A percentile compares a stretch with the other conserved stretches of the same genome.
These are phyloP conservation scores for Craseonycteris thonglongyai DNA, from an alignment of 2,113 vertebrate genomes.

Conservation along the genomic window DNA sequence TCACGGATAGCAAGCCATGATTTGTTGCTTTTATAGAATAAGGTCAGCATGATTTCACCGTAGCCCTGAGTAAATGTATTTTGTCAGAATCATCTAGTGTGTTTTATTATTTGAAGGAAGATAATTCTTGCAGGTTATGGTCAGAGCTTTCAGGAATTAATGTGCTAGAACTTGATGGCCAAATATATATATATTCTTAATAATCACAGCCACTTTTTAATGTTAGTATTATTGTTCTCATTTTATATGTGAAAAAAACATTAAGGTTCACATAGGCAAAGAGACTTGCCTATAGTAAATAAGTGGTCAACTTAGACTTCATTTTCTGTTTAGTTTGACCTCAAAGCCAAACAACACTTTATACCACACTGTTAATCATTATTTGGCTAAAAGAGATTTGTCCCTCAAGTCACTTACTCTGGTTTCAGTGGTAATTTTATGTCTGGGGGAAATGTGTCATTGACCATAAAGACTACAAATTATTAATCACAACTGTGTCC, in stretches of 20 bases:
- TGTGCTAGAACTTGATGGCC: neutral
- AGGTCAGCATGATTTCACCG: neutral
- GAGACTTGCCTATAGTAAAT: neutral
- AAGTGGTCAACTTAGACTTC: neutral
- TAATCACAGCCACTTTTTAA: neutral
- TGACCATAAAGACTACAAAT: neutral
- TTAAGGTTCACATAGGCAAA: neutral
- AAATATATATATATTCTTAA: neutral
- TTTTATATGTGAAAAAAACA: conserved; percentile 15
- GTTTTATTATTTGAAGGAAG: neutral
- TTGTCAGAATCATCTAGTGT: neutral
- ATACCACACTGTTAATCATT: neutral
- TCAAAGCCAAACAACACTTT: neutral
- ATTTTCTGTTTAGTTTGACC: neutral
- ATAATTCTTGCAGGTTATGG: neutral
- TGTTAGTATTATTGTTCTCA: neutral
- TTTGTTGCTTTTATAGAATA: neutral
- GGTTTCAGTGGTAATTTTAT: neutral
- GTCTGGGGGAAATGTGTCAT: neutral
- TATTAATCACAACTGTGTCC: neutral
- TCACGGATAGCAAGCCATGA: neutral
- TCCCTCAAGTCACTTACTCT: neutral
- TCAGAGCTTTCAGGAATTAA: neutral
- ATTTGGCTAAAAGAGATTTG: neutral
- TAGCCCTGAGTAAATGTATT: neutral